These are phyloP conservation scores for Chaenodraco wilsoni DNA, from an alignment of 2,797 vertebrate species.

Conservation along the genomic window DNA sequence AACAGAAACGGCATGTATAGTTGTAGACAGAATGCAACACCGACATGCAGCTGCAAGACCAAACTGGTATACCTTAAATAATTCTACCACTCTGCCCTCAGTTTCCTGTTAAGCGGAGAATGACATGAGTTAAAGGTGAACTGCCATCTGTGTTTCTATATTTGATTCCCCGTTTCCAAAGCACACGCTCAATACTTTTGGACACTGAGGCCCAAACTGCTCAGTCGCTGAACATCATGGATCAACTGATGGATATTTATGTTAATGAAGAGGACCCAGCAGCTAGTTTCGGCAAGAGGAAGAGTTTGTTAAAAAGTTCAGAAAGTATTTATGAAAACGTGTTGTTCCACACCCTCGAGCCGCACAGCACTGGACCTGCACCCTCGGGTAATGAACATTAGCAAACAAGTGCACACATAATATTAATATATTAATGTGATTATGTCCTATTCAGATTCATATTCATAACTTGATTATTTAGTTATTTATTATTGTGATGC, in stretches of 20 bases:
- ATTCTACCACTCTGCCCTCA: neutral
- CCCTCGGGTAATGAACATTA: conserved; percentile 15
- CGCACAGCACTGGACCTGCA: neutral
- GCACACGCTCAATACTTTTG: neutral
- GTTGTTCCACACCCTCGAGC: neutral
- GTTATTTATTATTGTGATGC: too few relatives aligned
- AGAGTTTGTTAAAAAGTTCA: neutral
- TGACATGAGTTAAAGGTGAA: neutral
- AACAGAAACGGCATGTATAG: too few relatives aligned
- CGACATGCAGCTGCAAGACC: neutral
- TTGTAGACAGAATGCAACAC: too few relatives aligned
- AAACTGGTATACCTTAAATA: conserved; percentile 1
- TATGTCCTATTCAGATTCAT: too few relatives aligned
- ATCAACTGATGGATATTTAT: conserved; percentile 1
- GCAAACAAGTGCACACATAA: neutral
- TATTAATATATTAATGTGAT: too few relatives aligned
- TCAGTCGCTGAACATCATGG: neutral
- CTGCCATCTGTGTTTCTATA: neutral
- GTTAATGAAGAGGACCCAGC: neutral
- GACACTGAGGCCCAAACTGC: neutral
- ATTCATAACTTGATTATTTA: too few relatives aligned
- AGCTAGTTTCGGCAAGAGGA: neutral
- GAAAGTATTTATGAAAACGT: conserved; percentile 21
- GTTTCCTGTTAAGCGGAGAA: conserved; percentile 7
- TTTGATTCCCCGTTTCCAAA: neutral